Evolutionary conservation across 2,888 invertebrate species (phyloP).

Genomic region (Carpatolechia fugitivella): DNA sequence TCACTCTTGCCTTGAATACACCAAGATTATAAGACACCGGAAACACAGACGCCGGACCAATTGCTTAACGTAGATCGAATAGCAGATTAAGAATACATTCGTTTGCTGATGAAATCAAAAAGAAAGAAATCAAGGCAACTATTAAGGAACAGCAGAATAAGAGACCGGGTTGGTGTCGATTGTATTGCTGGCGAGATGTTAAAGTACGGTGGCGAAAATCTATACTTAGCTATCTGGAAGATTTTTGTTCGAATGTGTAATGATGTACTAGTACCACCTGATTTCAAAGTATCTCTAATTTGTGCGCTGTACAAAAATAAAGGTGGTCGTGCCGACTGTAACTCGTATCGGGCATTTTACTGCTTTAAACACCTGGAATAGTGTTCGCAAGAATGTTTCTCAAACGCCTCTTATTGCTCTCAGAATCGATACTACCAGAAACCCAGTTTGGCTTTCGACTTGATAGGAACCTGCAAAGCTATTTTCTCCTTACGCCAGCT

Average conservation of each 20-base stretch:
- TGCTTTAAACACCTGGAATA: conserved; percentile 17
- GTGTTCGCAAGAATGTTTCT: conserved; percentile 18
- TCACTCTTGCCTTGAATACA: too few relatives aligned
- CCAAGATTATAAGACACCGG: too few relatives aligned
- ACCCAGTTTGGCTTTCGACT: conserved; percentile 26
- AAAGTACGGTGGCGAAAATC: conserved; percentile 22
- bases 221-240: conserved; percentile 13
- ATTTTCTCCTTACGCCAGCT: conserved; percentile 18
- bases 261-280: conserved; percentile 13
- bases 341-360: conserved; percentile 24
- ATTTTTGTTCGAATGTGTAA: conserved; percentile 20
- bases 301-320: conserved; percentile 9
- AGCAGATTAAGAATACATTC: not conserved
- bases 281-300: conserved; percentile 15
- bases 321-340: conserved; percentile 18
- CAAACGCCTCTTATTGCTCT: conserved; percentile 12
- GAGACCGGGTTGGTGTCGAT: conserved; percentile 20
- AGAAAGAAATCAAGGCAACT: conserved; percentile 14
- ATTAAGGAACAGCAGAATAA: conserved; percentile 22
- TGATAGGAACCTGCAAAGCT: conserved; percentile 21
- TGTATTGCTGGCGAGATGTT: conserved; percentile 19
- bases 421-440: conserved; percentile 23
- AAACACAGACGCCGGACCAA: too few relatives aligned
- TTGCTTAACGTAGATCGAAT: not conserved
- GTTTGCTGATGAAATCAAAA: not conserved